A percentile compares a stretch with the other conserved stretches of the same genome.
phyloP scores from a whole-genome alignment of 2,113 vertebrate genomes.

The Merops nubicus region DNA sequence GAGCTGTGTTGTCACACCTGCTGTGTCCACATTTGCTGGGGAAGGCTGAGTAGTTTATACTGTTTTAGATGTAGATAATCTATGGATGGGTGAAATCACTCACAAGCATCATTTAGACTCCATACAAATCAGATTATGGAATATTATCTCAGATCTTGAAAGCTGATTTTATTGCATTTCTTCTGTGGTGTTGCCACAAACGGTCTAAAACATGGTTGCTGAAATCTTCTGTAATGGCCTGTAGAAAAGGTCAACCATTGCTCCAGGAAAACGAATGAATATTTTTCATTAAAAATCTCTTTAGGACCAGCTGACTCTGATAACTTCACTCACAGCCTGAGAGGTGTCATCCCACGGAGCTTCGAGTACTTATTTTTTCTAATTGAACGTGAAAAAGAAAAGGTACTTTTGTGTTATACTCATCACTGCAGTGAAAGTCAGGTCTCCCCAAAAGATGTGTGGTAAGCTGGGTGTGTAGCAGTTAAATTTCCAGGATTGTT shows the following conservation, averaged over 20 bases:
- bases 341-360: constrained; percentile 94
- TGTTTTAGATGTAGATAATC: background rate
- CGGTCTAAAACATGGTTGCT: background rate
- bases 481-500: background rate
- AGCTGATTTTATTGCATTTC: background rate
- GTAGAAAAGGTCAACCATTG: background rate
- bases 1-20: no score
- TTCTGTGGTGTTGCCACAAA: background rate
- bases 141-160: background rate
- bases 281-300: background rate
- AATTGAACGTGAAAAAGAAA: constrained; percentile 92
- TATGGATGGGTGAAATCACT: background rate
- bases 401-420: constrained; percentile 71
- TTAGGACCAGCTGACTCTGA: constrained; percentile 92
- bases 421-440: background rate
- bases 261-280: background rate
- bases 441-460: background rate
- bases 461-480: background rate
- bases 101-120: background rate
- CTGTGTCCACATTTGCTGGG: no score
- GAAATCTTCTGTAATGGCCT: background rate
- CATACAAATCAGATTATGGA: background rate
- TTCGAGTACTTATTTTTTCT: constrained; percentile 97
- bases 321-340: constrained; percentile 91
- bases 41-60: background rate